These are phyloP conservation scores for Octodon degus DNA, from an alignment of 2,113 vertebrate genomes.

Conservation along the genomic window DNA sequence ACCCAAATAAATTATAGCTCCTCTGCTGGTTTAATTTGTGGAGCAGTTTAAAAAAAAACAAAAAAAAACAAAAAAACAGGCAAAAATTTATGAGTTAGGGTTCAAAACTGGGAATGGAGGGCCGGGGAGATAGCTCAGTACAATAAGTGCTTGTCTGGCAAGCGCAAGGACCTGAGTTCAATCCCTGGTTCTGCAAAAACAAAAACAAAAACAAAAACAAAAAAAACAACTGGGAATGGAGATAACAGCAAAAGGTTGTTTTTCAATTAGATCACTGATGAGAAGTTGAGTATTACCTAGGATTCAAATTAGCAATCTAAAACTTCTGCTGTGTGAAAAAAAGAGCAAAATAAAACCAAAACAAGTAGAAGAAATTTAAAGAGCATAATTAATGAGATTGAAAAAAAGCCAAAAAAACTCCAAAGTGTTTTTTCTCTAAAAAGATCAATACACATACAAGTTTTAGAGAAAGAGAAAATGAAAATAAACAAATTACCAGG, in stretches of 20 bases:
- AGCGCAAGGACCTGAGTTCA: too few relatives aligned
- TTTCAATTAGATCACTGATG: not conserved
- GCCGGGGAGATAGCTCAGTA: too few relatives aligned
- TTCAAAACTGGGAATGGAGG: not conserved
- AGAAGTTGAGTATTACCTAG: not conserved
- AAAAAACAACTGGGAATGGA: not conserved
- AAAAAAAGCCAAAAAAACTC: not conserved
- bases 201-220: too few relatives aligned
- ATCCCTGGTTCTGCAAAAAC: too few relatives aligned
- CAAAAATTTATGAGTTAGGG: not conserved
- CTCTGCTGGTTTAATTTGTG: not conserved
- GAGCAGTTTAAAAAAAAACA: not conserved
- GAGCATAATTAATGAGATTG: not conserved
- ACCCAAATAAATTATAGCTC: not conserved
- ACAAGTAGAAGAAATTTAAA: not conserved
- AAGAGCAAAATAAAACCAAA: not conserved
- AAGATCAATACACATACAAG: not conserved
- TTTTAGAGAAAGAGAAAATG: not conserved
- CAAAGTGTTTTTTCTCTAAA: not conserved
- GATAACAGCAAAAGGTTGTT: not conserved
- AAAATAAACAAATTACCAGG: not conserved
- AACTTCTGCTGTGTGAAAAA: not conserved
- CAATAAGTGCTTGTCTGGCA: too few relatives aligned
- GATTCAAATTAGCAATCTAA: not conserved
- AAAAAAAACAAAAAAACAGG: too few relatives aligned